A percentile compares a stretch with the other conserved stretches of the same genome.
These are phyloP conservation scores for Geodia barretti DNA, from an alignment of 37 sponge, comb jelly and placozoan species.

Conservation along the genomic window DNA sequence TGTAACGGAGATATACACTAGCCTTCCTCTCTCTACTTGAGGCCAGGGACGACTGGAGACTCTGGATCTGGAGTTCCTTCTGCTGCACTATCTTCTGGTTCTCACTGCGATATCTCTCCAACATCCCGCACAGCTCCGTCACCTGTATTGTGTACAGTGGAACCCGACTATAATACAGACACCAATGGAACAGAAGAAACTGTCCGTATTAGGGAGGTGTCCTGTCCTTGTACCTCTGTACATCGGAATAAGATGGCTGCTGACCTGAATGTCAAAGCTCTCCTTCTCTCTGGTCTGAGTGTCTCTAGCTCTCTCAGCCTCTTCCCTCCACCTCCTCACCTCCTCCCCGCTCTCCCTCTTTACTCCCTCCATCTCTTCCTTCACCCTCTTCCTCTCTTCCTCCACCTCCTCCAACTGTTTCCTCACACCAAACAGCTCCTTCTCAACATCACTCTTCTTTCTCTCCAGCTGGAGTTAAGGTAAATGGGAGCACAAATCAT, in stretches of 20 bases:
- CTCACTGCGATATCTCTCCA: conserved; percentile 54
- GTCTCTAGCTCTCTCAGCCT: conserved; percentile 26
- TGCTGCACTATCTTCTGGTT: conserved; percentile 31
- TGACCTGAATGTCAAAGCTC: not conserved
- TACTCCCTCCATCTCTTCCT: not conserved
- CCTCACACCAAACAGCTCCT: not conserved
- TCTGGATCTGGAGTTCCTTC: conserved; percentile 44
- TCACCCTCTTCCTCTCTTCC: not conserved
- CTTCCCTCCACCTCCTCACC: conserved; percentile 16
- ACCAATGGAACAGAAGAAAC: no score
- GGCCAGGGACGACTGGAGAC: conserved; percentile 4
- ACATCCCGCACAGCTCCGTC: conserved; percentile 34
- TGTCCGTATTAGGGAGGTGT: no score
- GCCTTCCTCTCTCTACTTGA: conserved; percentile 4
- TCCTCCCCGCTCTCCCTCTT: not conserved
- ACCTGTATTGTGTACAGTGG: conserved; percentile 8
- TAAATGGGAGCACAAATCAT: not conserved
- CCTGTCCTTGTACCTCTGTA: no score
- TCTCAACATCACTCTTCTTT: not conserved
- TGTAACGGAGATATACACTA: no score
- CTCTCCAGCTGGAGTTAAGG: conserved; percentile 8
- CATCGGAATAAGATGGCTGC: not conserved
- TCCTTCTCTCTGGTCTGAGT: conserved; percentile 8
- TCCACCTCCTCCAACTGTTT: not conserved
- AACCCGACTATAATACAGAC: no score